phyloP scores from a whole-genome alignment of 2,113 vertebrate genomes.

The Origma solitaria region DNA sequence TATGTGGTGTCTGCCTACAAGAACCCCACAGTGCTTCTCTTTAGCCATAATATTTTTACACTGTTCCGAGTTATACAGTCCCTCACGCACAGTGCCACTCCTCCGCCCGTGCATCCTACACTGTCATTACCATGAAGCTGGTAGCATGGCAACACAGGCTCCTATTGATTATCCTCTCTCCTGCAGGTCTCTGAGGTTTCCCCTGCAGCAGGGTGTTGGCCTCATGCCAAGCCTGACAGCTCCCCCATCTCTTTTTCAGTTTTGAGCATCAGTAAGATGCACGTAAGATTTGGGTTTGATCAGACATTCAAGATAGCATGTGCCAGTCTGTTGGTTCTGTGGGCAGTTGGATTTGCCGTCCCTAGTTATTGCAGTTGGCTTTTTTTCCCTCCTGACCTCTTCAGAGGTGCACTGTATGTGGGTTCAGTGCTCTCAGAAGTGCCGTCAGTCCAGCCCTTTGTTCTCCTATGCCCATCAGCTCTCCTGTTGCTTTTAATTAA shows the following conservation, averaged over 20 bases:
- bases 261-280: neutral
- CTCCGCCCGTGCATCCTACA: neutral
- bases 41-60: neutral
- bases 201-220: neutral
- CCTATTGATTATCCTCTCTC: neutral
- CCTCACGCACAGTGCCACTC: neutral
- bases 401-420: neutral
- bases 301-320: neutral
- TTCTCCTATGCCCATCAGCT: neutral
- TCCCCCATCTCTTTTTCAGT: neutral
- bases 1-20: neutral
- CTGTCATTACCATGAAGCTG: neutral
- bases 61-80: neutral
- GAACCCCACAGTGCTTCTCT: neutral
- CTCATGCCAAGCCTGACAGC: neutral
- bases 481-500: neutral
- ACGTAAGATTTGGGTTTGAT: neutral
- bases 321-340: neutral
- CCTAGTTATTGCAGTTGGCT: neutral
- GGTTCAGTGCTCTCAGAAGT: neutral
- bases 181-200: neutral
- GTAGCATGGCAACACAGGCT: neutral
- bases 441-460: neutral
- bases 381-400: neutral
- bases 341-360: neutral